Evolutionary conservation across 2,797 vertebrate species (phyloP), one percentile per base, ranked within the genome.

Genomic region (Spea hammondii): DNA sequence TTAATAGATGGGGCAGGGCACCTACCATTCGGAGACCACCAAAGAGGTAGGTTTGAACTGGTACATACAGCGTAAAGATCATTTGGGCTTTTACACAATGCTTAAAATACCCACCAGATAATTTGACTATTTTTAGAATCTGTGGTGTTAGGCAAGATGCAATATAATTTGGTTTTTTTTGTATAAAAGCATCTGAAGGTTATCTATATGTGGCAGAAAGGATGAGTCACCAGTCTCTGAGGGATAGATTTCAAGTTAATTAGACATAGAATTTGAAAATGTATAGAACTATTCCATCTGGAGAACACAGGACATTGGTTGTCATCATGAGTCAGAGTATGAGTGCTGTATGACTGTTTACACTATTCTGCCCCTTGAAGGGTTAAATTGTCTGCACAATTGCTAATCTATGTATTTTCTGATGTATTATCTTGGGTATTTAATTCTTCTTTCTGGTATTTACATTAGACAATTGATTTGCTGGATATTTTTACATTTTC

Each of bases 211-310:
- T 67, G 9, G 70, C 67, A 70, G 75, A 48, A 50, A 11, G 48
- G n/a, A 54, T 82, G 79, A 82, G 57, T 82, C 79, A 82, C 54
- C 70, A 77, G 44, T 68, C 79, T 77, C 71, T 62, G 50, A 75
- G 75, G 49, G 47, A 77, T 77, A 44, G n/a, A 51, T 55, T 81
- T 72, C 69, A 73, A 65, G 70, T 65, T 82, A 78, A 78, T 82
- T 82, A 74, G 75, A 59, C 65, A 49, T 45, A 74, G 12, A 67
- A 49, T 69, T 51, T 73, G 65, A 51, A 53, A 74, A 69, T 77
- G 65, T 55, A 65, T 65, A 65, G 75, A 77, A 77, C 69, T 73
- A n/a, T 62, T 70, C 59, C 54, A 73, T 77, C 75, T 82, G 75
- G 50, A 70, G 65, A 60, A 13, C 54, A 55, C 8, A 55, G 54